Conservation (phyloP, 2,113 vertebrate genomes). For the Semicossyphus pulcher region DNA sequence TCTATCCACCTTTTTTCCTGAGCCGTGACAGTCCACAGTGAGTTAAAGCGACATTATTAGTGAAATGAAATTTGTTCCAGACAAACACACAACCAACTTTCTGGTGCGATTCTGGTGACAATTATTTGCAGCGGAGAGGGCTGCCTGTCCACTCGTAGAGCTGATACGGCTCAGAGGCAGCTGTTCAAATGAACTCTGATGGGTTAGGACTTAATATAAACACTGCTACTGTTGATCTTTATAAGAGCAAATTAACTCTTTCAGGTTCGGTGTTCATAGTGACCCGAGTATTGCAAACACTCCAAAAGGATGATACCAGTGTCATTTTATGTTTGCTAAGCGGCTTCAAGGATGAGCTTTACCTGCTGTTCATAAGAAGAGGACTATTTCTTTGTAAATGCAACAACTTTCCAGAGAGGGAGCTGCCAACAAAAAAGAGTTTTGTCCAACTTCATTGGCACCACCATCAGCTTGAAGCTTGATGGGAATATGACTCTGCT, state of each 20-base stretch:
- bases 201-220: conserved; percentile 56
- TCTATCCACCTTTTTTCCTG: neutral
- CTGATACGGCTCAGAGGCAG: conserved; percentile 54
- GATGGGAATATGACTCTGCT: conserved; percentile 12
- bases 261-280: conserved; percentile 20
- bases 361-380: neutral
- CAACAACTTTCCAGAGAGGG: neutral
- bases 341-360: neutral
- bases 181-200: conserved; percentile 73
- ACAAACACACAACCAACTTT: conserved; percentile 13
- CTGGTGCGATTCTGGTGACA: conserved; percentile 12
- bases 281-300: neutral
- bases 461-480: conserved; percentile 13
- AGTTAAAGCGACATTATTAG: no score
- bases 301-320: neutral
- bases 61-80: neutral
- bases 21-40: neutral
- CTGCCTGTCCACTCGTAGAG: conserved; percentile 56
- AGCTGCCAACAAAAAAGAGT: neutral
- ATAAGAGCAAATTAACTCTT: conserved; percentile 44
- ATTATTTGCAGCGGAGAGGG: conserved; percentile 42
- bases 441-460: conserved; percentile 25
- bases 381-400: neutral
- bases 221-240: conserved; percentile 48
- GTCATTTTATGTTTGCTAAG: neutral